These are phyloP conservation scores for Physocephala rufipes DNA, from an alignment of 2,888 invertebrate genomes.

Conservation along the genomic window DNA sequence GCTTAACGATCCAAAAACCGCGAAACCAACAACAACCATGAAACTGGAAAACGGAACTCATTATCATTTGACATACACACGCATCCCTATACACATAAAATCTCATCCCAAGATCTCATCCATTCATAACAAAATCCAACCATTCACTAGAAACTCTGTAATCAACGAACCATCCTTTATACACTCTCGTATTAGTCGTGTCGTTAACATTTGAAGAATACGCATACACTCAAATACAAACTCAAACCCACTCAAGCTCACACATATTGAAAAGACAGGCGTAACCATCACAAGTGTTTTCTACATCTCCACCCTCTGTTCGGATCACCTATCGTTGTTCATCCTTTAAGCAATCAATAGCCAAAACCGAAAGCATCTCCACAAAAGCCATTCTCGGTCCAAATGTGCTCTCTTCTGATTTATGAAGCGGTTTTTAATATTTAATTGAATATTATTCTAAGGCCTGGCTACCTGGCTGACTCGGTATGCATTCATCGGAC, in stretches of 20 bases:
- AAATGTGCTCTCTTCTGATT: slow-evolving; percentile 58
- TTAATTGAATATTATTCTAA: slow-evolving; percentile 61
- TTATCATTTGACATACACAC: neutral
- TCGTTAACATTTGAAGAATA: slow-evolving; percentile 7
- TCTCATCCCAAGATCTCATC: neutral
- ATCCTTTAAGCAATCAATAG: slow-evolving; percentile 34
- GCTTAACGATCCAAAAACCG: neutral
- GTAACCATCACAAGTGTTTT: neutral
- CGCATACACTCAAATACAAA: neutral
- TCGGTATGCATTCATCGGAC: neutral
- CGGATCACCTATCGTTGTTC: neutral
- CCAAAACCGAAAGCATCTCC: neutral
- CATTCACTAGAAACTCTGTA: neutral
- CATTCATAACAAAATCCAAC: neutral
- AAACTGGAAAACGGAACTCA: too few relatives aligned
- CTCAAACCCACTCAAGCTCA: neutral
- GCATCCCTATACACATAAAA: neutral
- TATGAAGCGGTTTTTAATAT: slow-evolving; percentile 62
- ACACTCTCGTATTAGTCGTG: neutral
- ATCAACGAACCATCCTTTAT: neutral
- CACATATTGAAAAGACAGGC: neutral
- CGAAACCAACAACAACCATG: neutral
- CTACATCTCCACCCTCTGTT: neutral
- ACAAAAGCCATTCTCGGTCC: neutral
- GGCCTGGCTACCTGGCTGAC: slow-evolving; percentile 37